Base-by-base conservation (phyloP, 2,888 invertebrate genomes). In the Clunio marinus region DNA sequence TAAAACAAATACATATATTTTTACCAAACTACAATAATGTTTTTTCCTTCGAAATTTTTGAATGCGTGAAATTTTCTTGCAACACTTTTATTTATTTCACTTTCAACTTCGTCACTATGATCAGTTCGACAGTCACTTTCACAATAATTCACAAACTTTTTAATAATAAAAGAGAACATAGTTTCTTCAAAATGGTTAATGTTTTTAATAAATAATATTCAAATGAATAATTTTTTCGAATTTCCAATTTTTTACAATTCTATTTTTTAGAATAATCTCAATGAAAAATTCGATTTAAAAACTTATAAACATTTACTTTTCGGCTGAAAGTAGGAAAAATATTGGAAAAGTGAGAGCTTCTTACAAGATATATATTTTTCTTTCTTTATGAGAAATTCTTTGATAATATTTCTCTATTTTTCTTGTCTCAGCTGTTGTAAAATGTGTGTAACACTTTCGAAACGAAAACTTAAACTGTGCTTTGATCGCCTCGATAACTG, bases 21-120 rank as follows among this genome's bases (percentile, higher is more conserved):
- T 62, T 22, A 41, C 41, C 41, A 62, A 37, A 51, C 2, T 41
- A 15, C 2, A 32, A 55, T 27, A 58, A 25, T 58, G 15, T 32
- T 24, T 5, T n/a, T 20, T 10, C 32, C n/a, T 25, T 28, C 60
- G 22, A 57, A 5, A 13, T 32, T 32, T 32, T n/a, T n/a, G n/a
- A n/a, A n/a, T n/a, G n/a, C n/a, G n/a, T n/a, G n/a, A n/a, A 24
- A 13, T 57, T 57, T 7, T 24, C n/a, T 25, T n/a, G 25, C 22
- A 10, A 59, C 59, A 32, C 22, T 13, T 63, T 63, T 46, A 17
- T 25, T 63, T 2, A 46, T 20, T 62, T 62, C 45, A 32, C 32
- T 51, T 28, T 55, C 27, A 8, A 66, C 55, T 55, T 55, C 13
- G 32, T 66, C 66, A 66, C 66, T 66, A 55, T 66, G 66, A 66